Evolutionary conservation across 1,140 invertebrate species (phyloP), one percentile per base, ranked within the genome.

Genomic region (Tyrophagus putrescentiae): DNA sequence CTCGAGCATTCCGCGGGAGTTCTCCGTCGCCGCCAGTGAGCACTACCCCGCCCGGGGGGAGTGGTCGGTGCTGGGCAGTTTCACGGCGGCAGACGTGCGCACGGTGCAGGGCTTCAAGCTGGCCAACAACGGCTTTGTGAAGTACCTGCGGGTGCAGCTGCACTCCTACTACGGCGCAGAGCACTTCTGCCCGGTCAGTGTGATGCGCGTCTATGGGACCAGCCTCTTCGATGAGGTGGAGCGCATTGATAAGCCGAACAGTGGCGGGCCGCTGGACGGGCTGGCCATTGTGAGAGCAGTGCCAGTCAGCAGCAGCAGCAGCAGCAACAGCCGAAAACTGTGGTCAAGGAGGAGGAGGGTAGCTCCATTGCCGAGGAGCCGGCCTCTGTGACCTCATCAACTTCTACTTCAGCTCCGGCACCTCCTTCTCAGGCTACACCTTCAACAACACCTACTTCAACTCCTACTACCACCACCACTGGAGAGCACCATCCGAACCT

Each of bases 111-210:
- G 80, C 63, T 98, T 97, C 69, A 76, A 80, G 64, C 76, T 85
- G 23, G 78, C 79, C 68, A 82, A 80, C 13, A 80, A 82, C 69
- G 75, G 87, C 0, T 98, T 95, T 75, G 86, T 87, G 18, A 97
- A 97, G 75, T 98, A 88, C 71, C 82, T 98, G 21, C 77, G 76
- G 69, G 73, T 76, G 62, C 92, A 98, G 68, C 76, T 98, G 64
- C 77, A 85, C 57, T 88, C 87, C 18, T 87, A 98, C 72, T 89
- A 97, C 69, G 92, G 93, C 11, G 82, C 82, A 3, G 93, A 98
- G 73, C 94, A 98, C 70, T 98, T 89, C 69, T 99, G 96, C 72
- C 94, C 95, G 0, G 78, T 98, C 45, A 95, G 88, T 4, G 74
- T 93, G 16, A 86, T 95, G 72, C 79, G 86, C 36, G 84, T 90